These are phyloP conservation scores for Rhopilema esculentum DNA, from an alignment of 30 jellyfish, hydroid and myxozoan species.

Conservation along the genomic window DNA sequence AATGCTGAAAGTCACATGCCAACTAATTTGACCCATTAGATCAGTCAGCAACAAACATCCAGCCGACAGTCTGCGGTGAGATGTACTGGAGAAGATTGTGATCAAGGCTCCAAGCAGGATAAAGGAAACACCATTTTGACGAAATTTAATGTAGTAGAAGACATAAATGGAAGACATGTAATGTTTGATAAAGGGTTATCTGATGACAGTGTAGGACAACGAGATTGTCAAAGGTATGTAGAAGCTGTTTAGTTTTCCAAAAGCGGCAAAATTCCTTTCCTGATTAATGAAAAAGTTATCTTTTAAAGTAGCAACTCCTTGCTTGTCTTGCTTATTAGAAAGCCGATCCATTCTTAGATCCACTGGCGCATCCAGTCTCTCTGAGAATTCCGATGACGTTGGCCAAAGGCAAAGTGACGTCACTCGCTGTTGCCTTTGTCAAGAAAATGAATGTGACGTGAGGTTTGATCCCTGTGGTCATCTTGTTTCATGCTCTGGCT, in stretches of 20 bases:
- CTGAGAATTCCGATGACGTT: conserved; percentile 26
- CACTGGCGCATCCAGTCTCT: conserved; percentile 1
- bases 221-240: not conserved
- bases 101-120: not conserved
- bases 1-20: too few relatives aligned
- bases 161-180: not conserved
- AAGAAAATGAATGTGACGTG: conserved; percentile 65
- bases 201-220: not conserved
- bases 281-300: too few relatives aligned
- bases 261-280: too few relatives aligned
- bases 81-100: not conserved
- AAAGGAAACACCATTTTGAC: not conserved
- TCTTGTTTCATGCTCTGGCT: conserved; percentile 64
- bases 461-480: conserved; percentile 74
- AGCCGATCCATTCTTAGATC: not conserved
- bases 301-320: too few relatives aligned
- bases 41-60: not conserved
- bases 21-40: too few relatives aligned
- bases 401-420: not conserved
- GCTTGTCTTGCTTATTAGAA: too few relatives aligned
- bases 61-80: not conserved
- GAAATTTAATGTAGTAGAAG: not conserved
- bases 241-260: not conserved
- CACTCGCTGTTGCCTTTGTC: conserved; percentile 60
- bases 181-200: not conserved